phyloP scores from a whole-genome alignment of 2,113 vertebrate species.

The Penelope pileata region DNA sequence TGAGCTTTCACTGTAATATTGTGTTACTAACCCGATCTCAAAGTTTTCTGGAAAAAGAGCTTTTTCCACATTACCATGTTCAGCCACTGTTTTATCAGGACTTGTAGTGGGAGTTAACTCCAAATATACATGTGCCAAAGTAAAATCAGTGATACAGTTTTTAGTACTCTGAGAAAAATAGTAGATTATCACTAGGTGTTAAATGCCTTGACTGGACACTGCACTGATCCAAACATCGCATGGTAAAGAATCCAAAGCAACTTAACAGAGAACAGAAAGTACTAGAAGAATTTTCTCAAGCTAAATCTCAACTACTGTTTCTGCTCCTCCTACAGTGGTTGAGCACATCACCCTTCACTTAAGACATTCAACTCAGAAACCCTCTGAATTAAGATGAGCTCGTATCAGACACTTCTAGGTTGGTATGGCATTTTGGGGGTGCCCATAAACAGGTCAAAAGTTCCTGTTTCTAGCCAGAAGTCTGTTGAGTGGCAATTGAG shows the following conservation, averaged over 20 bases:
- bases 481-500: not conserved
- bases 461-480: not conserved
- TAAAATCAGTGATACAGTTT: too few relatives aligned
- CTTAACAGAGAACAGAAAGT: not conserved
- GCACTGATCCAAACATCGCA: not conserved
- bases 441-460: not conserved
- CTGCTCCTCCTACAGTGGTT: not conserved
- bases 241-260: not conserved
- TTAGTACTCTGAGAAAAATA: not conserved
- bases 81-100: fast-evolving
- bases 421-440: not conserved
- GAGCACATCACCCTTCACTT: not conserved
- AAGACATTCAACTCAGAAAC: not conserved
- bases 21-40: not conserved
- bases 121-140: too few relatives aligned
- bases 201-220: not conserved
- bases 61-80: not conserved
- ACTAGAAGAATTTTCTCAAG: not conserved
- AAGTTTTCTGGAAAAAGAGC: not conserved
- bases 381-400: not conserved
- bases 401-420: not conserved
- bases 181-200: not conserved
- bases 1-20: not conserved
- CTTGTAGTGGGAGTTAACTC: too few relatives aligned
- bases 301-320: not conserved